Evolutionary conservation across 2,797 vertebrate species (phyloP).

Genomic region (Squalus acanthias): DNA sequence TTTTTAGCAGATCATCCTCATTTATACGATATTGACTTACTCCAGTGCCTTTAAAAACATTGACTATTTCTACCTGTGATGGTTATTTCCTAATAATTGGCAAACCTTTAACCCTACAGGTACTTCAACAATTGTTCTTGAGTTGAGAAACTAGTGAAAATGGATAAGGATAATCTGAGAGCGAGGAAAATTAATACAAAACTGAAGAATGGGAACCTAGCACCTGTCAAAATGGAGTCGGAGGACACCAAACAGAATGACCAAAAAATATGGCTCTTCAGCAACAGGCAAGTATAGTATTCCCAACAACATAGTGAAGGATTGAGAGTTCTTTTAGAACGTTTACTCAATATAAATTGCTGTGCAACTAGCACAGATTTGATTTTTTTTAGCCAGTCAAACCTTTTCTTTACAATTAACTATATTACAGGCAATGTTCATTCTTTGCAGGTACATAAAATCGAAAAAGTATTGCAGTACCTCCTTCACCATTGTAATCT

Average conservation of each 20-base stretch:
- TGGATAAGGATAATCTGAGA: conserved; percentile 49
- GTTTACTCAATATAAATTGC: neutral
- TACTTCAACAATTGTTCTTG: neutral
- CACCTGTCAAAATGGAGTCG: conserved; percentile 40
- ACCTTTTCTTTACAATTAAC: neutral
- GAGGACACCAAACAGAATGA: neutral
- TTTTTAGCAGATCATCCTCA: neutral
- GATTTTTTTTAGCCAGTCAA: neutral
- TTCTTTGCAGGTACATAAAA: neutral
- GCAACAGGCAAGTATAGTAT: conserved; percentile 53
- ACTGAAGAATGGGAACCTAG: neutral
- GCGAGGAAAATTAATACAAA: conserved; percentile 44
- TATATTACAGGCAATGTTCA: neutral
- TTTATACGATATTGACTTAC: neutral
- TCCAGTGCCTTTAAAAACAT: neutral
- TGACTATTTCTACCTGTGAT: neutral
- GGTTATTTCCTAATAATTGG: neutral
- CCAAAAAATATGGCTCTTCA: conserved; percentile 50
- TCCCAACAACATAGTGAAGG: neutral
- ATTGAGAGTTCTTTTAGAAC: no score
- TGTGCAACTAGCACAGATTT: neutral
- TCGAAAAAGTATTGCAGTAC: neutral
- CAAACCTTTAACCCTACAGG: neutral
- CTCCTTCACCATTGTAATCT: neutral
- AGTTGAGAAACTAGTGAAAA: conserved; percentile 39